Evolutionary conservation across 30 jellyfish, hydroid and myxozoan genomes (phyloP).

Genomic region (Cassiopea andromeda): DNA sequence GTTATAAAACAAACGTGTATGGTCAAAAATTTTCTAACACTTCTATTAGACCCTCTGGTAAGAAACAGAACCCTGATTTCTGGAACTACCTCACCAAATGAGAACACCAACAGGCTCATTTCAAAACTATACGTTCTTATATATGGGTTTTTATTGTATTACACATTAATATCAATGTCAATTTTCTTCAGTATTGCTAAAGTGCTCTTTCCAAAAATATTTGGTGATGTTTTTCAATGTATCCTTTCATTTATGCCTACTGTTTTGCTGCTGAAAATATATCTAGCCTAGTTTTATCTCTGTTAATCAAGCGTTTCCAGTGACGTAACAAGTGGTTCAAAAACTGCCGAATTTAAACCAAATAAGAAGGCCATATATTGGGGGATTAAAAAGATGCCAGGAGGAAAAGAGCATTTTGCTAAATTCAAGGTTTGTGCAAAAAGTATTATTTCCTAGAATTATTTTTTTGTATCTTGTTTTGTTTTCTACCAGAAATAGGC

Average conservation of each 20-base stretch:
- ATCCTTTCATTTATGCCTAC: neutral
- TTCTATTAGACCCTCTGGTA: too few species aligned
- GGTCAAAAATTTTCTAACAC: too few species aligned
- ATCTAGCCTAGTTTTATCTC: neutral
- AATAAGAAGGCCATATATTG: slow-evolving; percentile 64
- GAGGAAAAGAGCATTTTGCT: slow-evolving; percentile 74
- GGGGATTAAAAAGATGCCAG: slow-evolving; percentile 80
- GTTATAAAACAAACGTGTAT: too few species aligned
- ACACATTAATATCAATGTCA: too few species aligned
- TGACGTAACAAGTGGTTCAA: slow-evolving; percentile 70
- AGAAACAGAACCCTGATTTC: too few species aligned
- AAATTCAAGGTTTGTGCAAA: slow-evolving; percentile 55
- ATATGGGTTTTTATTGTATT: too few species aligned
- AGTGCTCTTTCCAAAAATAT: too few species aligned
- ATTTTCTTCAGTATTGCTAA: too few species aligned
- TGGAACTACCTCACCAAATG: too few species aligned
- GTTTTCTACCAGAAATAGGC: neutral
- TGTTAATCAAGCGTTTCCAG: slow-evolving; percentile 51
- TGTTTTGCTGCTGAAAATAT: neutral
- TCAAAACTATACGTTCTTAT: too few species aligned
- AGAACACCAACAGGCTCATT: too few species aligned
- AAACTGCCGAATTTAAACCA: slow-evolving; percentile 65
- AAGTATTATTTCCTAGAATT: neutral
- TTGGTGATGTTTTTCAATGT: too few species aligned
- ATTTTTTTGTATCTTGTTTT: neutral